phyloP scores from a whole-genome alignment of 1,140 invertebrate genomes.

The Neodiprion pinetum region DNA sequence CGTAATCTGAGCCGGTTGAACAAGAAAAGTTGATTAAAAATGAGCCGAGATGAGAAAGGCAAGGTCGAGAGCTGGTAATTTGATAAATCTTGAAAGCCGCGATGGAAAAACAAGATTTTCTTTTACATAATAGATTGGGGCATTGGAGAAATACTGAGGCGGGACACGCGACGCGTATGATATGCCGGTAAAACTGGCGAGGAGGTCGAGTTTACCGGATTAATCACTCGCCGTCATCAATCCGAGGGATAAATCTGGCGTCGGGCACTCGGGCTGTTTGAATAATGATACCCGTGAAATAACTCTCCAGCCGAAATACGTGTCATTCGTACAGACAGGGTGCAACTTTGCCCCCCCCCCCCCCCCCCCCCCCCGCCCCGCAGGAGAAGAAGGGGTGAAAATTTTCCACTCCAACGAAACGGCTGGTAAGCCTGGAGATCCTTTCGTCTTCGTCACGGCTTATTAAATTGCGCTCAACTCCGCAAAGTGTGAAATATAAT shows the following conservation, averaged over 20 bases:
- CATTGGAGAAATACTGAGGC: neutral
- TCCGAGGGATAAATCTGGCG: neutral
- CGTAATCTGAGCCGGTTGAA: no score
- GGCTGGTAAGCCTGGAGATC: neutral
- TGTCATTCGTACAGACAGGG: neutral
- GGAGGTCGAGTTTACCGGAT: neutral
- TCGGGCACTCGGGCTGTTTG: neutral
- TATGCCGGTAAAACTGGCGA: neutral
- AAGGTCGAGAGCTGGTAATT: no score
- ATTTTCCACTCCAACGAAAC: neutral
- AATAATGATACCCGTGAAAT: neutral
- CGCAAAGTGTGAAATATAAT: neutral
- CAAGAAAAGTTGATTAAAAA: no score
- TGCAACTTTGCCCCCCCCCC: no score
- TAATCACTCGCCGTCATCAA: neutral
- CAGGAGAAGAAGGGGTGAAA: neutral
- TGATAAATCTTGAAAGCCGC: no score
- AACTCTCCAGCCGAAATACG: neutral
- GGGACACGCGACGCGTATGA: constrained; percentile 5
- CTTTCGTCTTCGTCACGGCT: neutral
- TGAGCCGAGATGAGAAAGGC: no score
- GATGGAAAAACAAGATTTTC: no score
- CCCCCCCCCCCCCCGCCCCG: no score
- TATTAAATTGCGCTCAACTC: neutral
- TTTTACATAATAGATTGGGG: no score